Conservation (phyloP, 2,797 vertebrate species). For the Cirrhinus mrigala region DNA sequence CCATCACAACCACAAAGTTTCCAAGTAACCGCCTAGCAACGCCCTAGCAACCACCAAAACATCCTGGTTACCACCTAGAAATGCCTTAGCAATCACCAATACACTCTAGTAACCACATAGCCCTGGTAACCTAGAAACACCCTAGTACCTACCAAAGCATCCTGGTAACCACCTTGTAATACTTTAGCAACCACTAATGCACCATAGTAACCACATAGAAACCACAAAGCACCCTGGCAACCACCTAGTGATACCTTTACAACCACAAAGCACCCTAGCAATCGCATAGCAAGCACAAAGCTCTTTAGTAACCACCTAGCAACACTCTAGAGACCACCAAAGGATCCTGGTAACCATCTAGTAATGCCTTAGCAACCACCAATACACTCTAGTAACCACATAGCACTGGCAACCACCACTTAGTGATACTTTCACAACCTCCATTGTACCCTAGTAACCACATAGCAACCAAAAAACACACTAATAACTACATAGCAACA, state of each 20-base stretch:
- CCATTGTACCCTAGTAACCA: not conserved
- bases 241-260: not conserved
- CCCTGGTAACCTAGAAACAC: not conserved
- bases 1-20: too few relatives aligned
- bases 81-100: not conserved
- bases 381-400: not conserved
- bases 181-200: not conserved
- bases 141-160: not conserved
- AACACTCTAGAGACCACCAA: not conserved
- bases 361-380: not conserved
- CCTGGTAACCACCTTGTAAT: not conserved
- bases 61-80: not conserved
- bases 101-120: not conserved
- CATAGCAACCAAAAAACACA: not conserved
- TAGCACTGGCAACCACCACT: not conserved
- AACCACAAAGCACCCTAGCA: too few relatives aligned
- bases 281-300: too few relatives aligned
- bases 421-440: not conserved
- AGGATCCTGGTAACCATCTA: not conserved
- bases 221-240: not conserved
- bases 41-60: not conserved
- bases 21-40: not conserved
- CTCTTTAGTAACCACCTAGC: not conserved
- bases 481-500: not conserved
- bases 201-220: not conserved